Evolutionary conservation across 1,140 invertebrate species (phyloP), one percentile per base, ranked within the genome.

Genomic region (Bombus haemorrhoidalis): DNA sequence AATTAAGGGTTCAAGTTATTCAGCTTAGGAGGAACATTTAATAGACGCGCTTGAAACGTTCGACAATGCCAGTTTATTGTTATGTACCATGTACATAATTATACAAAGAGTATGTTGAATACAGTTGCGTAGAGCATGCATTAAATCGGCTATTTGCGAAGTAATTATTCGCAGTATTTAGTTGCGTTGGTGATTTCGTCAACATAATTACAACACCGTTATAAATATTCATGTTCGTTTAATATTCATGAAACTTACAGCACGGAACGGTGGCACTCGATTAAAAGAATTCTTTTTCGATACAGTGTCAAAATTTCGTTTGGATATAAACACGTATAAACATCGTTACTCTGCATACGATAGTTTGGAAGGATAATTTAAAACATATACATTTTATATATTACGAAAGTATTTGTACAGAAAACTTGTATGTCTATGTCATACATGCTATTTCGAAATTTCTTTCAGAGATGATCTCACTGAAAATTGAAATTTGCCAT

Each of bases 171-270:
- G 13, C 80, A 64, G 53, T 82, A 74, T 82, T 81, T 72, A 62
- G 69, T 73, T 57, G n/a, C 53, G n/a, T 13, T 13, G 80, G 39
- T 22, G 47, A 72, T 82, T 53, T 74, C 39, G 71, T 59, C 32
- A 59, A 74, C 68, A 59, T 82, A 82, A 82, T 82, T 64, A 59
- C 53, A 18, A 43, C 3, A 28, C 13, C 22, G 43, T n/a, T 15
- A 62, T 82, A 82, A 82, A 82, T 82, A 82, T 82, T 82, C 80
- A 82, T 82, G 57, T 34, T 39, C 32, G 32, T 47, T 73, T 66
- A 81, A 75, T 74, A 82, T 82, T 82, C 72, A 82, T 82, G 71
- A 22, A 64, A 75, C 9, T 1, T 13, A 25, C 3, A 10, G 2
- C 15, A 18, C 3, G 37, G 18, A 39, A 41, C 72, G 32, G 64